Conservation (phyloP, 64 coral and sea anemone genomes). For the Actinia tenebrosa region DNA sequence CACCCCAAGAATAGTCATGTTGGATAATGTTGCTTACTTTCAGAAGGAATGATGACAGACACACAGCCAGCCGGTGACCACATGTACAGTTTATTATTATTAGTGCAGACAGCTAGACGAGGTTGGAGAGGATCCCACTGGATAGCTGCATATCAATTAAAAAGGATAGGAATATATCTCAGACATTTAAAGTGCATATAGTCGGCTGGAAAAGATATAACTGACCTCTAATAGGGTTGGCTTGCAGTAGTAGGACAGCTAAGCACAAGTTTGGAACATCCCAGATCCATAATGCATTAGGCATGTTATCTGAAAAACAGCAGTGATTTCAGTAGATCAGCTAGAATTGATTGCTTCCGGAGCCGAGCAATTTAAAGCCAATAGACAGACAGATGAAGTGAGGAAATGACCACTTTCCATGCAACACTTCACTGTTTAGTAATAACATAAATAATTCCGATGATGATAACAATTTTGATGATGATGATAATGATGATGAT, state of each 20-base stretch:
- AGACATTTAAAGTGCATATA: no score
- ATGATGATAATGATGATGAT: no score
- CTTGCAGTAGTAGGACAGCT: conserved; percentile 65
- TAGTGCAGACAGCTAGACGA: conserved; percentile 79
- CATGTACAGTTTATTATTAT: conserved; percentile 88
- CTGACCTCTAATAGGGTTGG: conserved; percentile 70
- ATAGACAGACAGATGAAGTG: no score
- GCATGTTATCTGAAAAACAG: conserved; percentile 82
- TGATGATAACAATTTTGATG: no score
- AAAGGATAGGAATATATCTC: background rate
- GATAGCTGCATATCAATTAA: conserved; percentile 42
- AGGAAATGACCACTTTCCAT: no score
- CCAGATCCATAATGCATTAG: conserved; percentile 95
- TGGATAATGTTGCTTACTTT: conserved; percentile 50
- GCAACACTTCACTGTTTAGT: no score
- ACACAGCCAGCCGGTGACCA: conserved; percentile 97
- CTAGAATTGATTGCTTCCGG: no score
- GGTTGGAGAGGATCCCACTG: conserved; percentile 85
- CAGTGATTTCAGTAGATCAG: background rate
- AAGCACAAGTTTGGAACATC: conserved; percentile 76
- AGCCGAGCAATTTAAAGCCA: no score
- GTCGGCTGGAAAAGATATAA: background rate
- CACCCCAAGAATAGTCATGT: no score
- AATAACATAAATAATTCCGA: no score
- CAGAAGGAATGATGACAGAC: conserved; percentile 83